These are phyloP conservation scores for Campoplex nolae DNA, from an alignment of 2,888 invertebrate species.

Conservation along the genomic window DNA sequence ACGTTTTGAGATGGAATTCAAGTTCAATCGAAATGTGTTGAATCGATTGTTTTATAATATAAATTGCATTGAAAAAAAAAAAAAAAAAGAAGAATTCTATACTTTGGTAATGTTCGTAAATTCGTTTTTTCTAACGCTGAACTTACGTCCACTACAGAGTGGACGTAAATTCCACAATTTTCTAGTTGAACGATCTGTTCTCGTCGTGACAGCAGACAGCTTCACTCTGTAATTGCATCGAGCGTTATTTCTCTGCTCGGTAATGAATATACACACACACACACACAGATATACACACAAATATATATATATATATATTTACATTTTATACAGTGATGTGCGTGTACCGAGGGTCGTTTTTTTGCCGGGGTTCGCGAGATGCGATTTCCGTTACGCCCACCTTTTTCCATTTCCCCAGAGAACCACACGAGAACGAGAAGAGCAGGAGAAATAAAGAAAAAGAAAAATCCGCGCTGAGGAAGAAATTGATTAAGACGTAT, in stretches of 20 bases:
- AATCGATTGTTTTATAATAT: too few relatives aligned
- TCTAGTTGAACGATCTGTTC: slow-evolving; percentile 30
- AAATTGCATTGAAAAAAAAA: too few relatives aligned
- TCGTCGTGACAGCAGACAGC: slow-evolving; percentile 42
- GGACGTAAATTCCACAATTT: slow-evolving; percentile 10
- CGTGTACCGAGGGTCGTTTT: slow-evolving; percentile 51
- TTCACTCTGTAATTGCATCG: slow-evolving; percentile 61
- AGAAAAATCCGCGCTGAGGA: slow-evolving; percentile 57
- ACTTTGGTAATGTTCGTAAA: too few relatives aligned
- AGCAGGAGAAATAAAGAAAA: slow-evolving; percentile 28
- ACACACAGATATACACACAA: too few relatives aligned
- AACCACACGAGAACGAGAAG: slow-evolving; percentile 37
- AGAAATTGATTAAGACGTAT: slow-evolving; percentile 80
- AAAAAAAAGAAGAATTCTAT: too few relatives aligned
- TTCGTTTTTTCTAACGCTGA: too few relatives aligned
- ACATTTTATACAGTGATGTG: slow-evolving; percentile 10
- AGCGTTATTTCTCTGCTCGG: slow-evolving; percentile 49
- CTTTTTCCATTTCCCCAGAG: slow-evolving; percentile 70
- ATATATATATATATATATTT: slow-evolving; percentile 14
- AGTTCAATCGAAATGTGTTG: not conserved
- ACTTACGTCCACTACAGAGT: too few relatives aligned
- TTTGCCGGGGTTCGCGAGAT: slow-evolving; percentile 51
- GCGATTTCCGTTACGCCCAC: slow-evolving; percentile 70
- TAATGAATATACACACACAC: not conserved
- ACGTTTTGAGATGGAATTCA: too few relatives aligned